Conservation (phyloP, 2,888 invertebrate genomes). For the Tenthredo livida region DNA sequence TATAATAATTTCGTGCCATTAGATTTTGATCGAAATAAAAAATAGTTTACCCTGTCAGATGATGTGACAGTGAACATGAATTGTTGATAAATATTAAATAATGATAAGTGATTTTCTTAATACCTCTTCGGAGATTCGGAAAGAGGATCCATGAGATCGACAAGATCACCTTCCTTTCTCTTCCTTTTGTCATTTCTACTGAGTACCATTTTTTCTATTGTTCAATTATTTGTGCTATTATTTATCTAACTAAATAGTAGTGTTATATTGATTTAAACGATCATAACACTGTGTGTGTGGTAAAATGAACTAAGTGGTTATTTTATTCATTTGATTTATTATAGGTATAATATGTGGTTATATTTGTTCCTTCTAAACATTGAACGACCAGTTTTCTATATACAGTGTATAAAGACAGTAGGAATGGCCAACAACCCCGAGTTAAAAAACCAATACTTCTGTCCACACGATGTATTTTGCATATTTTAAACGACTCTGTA, state of each 20-base stretch:
- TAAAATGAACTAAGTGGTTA: background rate
- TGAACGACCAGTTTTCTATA: conserved; percentile 10
- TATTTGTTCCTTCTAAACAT: conserved; percentile 15
- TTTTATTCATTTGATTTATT: conserved; percentile 26
- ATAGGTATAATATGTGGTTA: background rate
- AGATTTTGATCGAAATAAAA: background rate
- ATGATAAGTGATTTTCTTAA: background rate
- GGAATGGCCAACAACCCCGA: conserved; percentile 51
- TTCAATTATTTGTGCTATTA: conserved; percentile 1
- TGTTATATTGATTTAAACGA: conserved; percentile 11
- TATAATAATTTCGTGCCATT: background rate
- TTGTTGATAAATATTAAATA: background rate
- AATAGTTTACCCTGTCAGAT: background rate
- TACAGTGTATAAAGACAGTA: conserved; percentile 14
- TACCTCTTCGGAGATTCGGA: conserved; percentile 75
- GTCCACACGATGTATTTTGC: conserved; percentile 16
- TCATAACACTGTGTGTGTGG: conserved; percentile 4
- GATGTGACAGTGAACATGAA: background rate
- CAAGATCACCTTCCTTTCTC: conserved; percentile 75
- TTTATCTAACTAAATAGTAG: conserved; percentile 5
- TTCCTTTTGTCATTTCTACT: conserved; percentile 76
- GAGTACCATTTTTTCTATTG: conserved; percentile 72
- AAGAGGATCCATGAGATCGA: conserved; percentile 76
- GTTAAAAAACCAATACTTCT: conserved; percentile 47
- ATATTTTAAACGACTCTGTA: conserved; percentile 38